Base-by-base conservation (phyloP, 2,888 invertebrate genomes). In the Slavum lentiscoides region DNA sequence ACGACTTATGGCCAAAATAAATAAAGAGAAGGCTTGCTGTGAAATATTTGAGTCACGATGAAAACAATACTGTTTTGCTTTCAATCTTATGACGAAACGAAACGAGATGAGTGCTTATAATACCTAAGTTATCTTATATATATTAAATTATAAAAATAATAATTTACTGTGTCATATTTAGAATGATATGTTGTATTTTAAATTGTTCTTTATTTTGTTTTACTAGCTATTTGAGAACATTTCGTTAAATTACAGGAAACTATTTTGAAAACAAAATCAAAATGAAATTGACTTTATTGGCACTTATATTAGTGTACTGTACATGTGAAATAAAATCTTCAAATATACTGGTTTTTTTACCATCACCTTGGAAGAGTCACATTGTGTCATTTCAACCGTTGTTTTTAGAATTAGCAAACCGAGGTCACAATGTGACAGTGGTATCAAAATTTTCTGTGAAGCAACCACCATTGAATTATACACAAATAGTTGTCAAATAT, bases 281-380 rank as follows among this genome's bases (percentile, higher is more conserved):
- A 58, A 75, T 58, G 58, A 75, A 67, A 13, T 58, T 15, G 5
- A n/a, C 23, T 30, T 15, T 49, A 23, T 30, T 43, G 19, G 15
- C 9, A 59, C 0, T 67, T 8, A 59, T 58, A 53, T 19, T 13
- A 58, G 5, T 75, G 7, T 0, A 30, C 5, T 59, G 23, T 53
- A 17, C 19, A 6, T 11, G 5, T n/a, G 37, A 23, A 30, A 72
- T 72, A 11, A 55, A 72, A 43, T 55, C 64, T 13, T 53, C 64
- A 30, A 80, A 72, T 64, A 80, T 72, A 70, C 39, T 80, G 39
- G 23, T 80, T 62, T 80, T 80, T 58, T 5, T 21, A 39, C 72
- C 80, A 17, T 80, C 80, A 0, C 80, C 80, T 13, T 80, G 80
- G 72, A 80, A 80, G 43, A 80, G 80, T 66, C 80, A 80, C 21